Evolutionary conservation across 1,140 invertebrate species (phyloP), one percentile per base, ranked within the genome.

Genomic region (Pachyrhynchus sulphureomaculatus): DNA sequence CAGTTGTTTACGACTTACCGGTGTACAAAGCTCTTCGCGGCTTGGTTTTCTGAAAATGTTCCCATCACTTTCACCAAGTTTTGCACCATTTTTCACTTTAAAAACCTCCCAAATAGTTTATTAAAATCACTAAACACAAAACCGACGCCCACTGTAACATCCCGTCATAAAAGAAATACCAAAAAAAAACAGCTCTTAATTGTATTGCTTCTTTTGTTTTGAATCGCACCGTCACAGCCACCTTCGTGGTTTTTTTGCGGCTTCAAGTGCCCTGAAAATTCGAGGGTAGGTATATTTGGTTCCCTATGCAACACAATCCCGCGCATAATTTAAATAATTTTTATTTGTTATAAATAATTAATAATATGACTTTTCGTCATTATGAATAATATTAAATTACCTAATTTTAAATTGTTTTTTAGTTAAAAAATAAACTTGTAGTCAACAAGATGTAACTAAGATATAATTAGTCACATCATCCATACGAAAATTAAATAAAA

Each of bases 381-480:
- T 26, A 12, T 48, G 29, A 24, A 29, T 48, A 48, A 48, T 21
- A 32, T 21, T 48, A 6, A 5, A 48, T 13, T 21, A 48, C 1
- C 21, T 21, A 23, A 21, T 1, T 44, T 44, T 18, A 44, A 18
- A 10, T 18, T 44, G 18, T 44, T 23, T n/a, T n/a, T 44, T 44
- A 44, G 41, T 29, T 29, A 2, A 5, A 44, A 44, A 44, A 5
- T 8, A 44, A 9, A 44, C 41, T 44, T 23, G 26, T 48, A 48
- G 48, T 21, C 4, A 36, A 36, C 32, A 52, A 34, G 48, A n/a
- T n/a, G 60, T 62, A 62, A 62, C 60, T 45, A 36, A 55, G 51
- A 62, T 56, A 52, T 62, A 52, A 62, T 62, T 47, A 32, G 34
- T 24, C 17, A 41, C 48, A 51, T 52, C 57, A 49, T 60, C 26